A percentile compares a stretch with the other conserved stretches of the same genome.
Conservation (phyloP, 2,113 vertebrate genomes). For the Hippoglossus stenolepis region DNA sequence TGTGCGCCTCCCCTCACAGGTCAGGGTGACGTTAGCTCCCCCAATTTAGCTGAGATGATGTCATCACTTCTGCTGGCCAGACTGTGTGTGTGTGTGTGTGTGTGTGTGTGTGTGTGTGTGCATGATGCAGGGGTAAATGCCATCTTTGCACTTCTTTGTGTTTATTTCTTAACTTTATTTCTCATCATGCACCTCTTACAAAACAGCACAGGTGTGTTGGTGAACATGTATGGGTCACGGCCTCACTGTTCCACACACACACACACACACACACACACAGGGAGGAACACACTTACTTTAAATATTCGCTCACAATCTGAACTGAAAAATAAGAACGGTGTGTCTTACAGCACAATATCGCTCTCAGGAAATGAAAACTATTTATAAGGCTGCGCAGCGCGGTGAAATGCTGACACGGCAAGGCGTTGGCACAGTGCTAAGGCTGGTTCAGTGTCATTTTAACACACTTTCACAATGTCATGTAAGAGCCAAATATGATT, state of each 20-base stretch:
- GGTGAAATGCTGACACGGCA: constrained; percentile 59
- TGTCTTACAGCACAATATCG: constrained; percentile 20
- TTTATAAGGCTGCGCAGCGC: constrained; percentile 48
- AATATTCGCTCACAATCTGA: background rate
- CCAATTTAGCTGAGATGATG: constrained; percentile 59
- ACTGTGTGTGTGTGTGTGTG: constrained; percentile 28
- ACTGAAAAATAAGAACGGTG: background rate
- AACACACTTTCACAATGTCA: constrained; percentile 44
- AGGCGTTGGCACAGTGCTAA: constrained; percentile 49
- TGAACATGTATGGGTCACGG: constrained; percentile 17
- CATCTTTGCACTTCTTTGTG: constrained; percentile 9
- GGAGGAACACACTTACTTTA: background rate
- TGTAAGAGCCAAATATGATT: constrained; percentile 49
- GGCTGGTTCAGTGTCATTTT: constrained; percentile 45
- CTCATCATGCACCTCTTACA: background rate
- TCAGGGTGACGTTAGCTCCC: constrained; percentile 50
- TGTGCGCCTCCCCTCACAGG: constrained; percentile 17
- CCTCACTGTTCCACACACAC: background rate
- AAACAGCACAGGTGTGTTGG: background rate
- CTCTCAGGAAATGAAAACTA: constrained; percentile 62
- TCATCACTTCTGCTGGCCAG: constrained; percentile 60
- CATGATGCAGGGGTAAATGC: background rate
- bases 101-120: background rate
- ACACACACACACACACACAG: background rate
- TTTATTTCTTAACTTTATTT: constrained; percentile 28